These are phyloP conservation scores for Spermophilus dauricus DNA, from an alignment of 2,113 vertebrate species.

Conservation along the genomic window DNA sequence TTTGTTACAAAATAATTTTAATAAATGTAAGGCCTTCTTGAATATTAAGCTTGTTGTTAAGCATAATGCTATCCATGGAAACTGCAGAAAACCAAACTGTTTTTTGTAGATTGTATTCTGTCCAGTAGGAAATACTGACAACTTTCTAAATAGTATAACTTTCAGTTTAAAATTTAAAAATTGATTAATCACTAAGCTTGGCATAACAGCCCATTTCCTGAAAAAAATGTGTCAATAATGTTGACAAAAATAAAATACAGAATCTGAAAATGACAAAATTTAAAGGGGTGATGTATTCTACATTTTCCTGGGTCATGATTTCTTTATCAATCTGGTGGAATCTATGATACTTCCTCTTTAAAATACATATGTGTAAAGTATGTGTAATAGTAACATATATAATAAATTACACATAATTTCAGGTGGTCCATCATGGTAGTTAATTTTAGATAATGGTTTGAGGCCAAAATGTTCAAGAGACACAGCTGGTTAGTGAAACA, in stretches of 20 bases:
- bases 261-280: slow-evolving; percentile 37
- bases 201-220: slow-evolving; percentile 19
- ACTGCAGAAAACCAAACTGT: slow-evolving; percentile 29
- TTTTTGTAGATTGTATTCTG: slow-evolving; percentile 3
- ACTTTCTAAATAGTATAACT: slow-evolving; percentile 27
- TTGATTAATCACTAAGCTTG: slow-evolving; percentile 56
- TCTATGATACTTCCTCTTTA: neutral
- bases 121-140: neutral
- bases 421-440: neutral
- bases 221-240: slow-evolving; percentile 48
- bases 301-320: neutral
- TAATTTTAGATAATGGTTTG: neutral
- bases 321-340: slow-evolving; percentile 38
- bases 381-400: neutral
- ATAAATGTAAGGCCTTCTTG: slow-evolving; percentile 6
- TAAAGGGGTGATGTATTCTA: neutral
- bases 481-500: neutral
- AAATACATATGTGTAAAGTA: neutral
- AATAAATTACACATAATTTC: neutral
- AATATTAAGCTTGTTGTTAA: neutral
- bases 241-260: slow-evolving; percentile 55
- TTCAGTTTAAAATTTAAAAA: slow-evolving; percentile 26
- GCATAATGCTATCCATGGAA: neutral
- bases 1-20: neutral
- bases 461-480: neutral